phyloP scores from a whole-genome alignment of 1,140 invertebrate species.

The Diorhabda elongata region DNA sequence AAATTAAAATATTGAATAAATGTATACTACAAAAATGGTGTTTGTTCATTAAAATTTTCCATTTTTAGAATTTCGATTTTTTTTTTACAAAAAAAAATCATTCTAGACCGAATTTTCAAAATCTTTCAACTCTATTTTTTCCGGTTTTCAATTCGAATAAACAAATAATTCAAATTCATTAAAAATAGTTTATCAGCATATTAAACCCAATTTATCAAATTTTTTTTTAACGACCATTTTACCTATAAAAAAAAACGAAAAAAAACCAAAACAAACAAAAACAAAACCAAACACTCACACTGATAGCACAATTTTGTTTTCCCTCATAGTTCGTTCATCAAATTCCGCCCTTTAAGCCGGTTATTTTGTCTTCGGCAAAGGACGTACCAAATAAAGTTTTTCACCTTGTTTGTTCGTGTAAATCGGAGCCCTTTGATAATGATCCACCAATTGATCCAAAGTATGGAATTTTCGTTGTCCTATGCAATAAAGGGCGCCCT shows the following conservation, averaged over 20 bases:
- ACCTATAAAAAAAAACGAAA: not conserved
- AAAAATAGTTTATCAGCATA: too few relatives aligned
- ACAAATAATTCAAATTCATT: too few relatives aligned
- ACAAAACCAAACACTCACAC: slow-evolving; percentile 27
- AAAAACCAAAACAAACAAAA: not conserved
- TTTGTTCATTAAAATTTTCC: too few relatives aligned
- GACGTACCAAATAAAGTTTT: slow-evolving; percentile 86
- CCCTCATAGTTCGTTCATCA: slow-evolving; percentile 8
- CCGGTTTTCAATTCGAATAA: too few relatives aligned
- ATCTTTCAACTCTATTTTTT: too few relatives aligned
- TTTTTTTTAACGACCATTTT: not conserved
- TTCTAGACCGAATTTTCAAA: too few relatives aligned
- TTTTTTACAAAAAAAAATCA: too few relatives aligned
- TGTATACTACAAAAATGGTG: too few relatives aligned
- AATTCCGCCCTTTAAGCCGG: not conserved
- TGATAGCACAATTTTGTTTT: slow-evolving; percentile 15
- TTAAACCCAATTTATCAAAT: too few relatives aligned
- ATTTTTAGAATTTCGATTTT: too few relatives aligned
- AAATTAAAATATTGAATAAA: too few relatives aligned
- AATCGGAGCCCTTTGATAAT: slow-evolving; percentile 97
- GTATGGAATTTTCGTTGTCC: slow-evolving; percentile 96
- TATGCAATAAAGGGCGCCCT: slow-evolving; percentile 91
- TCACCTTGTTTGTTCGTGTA: slow-evolving; percentile 95
- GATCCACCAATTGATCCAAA: slow-evolving; percentile 93
- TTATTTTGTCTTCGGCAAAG: slow-evolving; percentile 65